Percentiles rank a stretch among this genome's conserved stretches.
phyloP scores from a whole-genome alignment of 1,140 invertebrate species.

The Aphelinus atriplicis region DNA sequence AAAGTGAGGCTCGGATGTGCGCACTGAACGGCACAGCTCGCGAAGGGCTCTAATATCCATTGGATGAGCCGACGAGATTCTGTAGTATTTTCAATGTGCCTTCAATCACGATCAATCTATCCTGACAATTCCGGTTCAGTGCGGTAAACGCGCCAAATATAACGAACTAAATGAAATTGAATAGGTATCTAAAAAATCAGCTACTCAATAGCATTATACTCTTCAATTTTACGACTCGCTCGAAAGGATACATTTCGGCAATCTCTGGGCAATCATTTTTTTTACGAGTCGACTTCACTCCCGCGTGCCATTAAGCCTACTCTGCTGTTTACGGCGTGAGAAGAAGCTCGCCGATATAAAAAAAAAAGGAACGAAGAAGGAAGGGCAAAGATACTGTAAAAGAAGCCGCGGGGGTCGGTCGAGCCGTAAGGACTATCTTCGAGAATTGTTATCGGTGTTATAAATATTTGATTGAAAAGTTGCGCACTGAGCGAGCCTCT shows the following conservation, averaged over 20 bases:
- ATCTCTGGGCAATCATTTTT: conserved; percentile 11
- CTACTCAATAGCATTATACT: neutral
- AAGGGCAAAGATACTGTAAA: neutral
- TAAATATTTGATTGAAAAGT: conserved; percentile 40
- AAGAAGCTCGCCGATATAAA: conserved; percentile 26
- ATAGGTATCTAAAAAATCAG: neutral
- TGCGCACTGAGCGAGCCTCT: neutral
- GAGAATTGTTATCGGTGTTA: conserved; percentile 33
- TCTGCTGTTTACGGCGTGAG: conserved; percentile 26
- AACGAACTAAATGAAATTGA: neutral
- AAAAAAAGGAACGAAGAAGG: neutral
- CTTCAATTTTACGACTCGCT: conserved; percentile 12
- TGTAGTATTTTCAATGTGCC: neutral
- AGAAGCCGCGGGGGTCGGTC: conserved; percentile 5
- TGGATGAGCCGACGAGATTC: neutral
- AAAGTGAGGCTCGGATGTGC: too few species aligned
- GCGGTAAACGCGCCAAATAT: neutral
- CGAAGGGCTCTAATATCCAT: neutral
- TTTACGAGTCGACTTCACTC: conserved; percentile 34
- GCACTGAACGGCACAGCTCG: too few species aligned
- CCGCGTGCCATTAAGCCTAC: conserved; percentile 23
- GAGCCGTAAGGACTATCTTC: conserved; percentile 4
- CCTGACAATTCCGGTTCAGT: neutral
- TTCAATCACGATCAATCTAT: neutral
- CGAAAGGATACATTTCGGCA: conserved; percentile 18